Evolutionary conservation across 2,888 invertebrate species (phyloP).

Genomic region (Andrena haemorrhoa): DNA sequence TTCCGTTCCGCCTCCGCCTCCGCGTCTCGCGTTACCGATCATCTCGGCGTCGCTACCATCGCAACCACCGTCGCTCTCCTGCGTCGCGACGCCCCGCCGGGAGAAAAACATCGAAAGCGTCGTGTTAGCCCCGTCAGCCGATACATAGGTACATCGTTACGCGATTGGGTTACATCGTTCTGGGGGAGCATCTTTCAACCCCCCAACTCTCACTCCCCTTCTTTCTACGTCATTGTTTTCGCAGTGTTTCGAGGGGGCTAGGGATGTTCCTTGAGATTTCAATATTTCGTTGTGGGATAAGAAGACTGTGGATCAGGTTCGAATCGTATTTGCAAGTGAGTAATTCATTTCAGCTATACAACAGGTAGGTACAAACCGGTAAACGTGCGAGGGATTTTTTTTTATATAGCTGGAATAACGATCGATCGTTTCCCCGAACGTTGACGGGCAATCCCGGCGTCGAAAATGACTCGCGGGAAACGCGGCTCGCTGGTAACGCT

Average conservation of each 20-base stretch:
- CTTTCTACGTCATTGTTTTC: too few relatives aligned
- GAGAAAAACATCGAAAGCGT: slow-evolving; percentile 60
- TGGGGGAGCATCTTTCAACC: neutral
- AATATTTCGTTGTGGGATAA: too few relatives aligned
- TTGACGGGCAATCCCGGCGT: neutral
- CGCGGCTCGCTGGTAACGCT: neutral
- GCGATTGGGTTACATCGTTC: too few relatives aligned
- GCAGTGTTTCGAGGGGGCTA: too few relatives aligned
- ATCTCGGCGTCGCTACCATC: slow-evolving; percentile 85
- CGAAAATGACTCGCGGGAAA: neutral
- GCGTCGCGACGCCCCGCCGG: slow-evolving; percentile 60
- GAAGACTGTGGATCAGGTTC: too few relatives aligned
- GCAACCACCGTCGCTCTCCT: slow-evolving; percentile 84
- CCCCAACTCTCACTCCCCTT: neutral
- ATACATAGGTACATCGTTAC: slow-evolving; percentile 2
- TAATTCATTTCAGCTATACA: too few relatives aligned
- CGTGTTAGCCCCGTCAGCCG: slow-evolving; percentile 49
- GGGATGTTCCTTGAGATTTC: too few relatives aligned
- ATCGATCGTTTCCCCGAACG: neutral
- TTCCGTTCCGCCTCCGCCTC: slow-evolving; percentile 76
- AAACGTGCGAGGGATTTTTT: neutral
- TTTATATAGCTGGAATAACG: neutral
- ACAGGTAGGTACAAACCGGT: too few relatives aligned
- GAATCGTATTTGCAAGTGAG: too few relatives aligned
- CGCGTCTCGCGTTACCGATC: slow-evolving; percentile 83